Percentiles rank a stretch among this genome's conserved stretches.
phyloP scores from a whole-genome alignment of 2,888 invertebrate species.

The Chrysolina haemoptera region DNA sequence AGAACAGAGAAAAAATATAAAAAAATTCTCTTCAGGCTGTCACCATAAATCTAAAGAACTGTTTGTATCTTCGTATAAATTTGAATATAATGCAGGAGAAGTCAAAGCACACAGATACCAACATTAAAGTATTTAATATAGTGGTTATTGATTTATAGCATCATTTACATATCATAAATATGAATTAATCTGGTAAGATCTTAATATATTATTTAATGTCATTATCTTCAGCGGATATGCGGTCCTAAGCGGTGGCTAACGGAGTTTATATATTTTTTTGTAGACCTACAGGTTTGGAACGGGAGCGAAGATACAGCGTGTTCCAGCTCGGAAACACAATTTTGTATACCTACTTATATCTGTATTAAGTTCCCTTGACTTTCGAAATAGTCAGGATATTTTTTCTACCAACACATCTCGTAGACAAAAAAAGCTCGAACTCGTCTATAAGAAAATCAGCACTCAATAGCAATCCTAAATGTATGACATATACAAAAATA shows the following conservation, averaged over 20 bases:
- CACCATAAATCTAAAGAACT: constrained; percentile 48
- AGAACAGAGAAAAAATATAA: constrained; percentile 45
- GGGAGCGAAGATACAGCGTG: neutral
- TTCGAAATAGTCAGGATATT: too few relatives aligned
- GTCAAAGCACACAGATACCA: constrained; percentile 53
- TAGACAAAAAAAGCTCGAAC: too few relatives aligned
- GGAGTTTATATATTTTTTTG: constrained; percentile 10
- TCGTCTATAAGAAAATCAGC: too few relatives aligned
- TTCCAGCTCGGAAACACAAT: neutral
- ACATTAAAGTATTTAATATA: constrained; percentile 53
- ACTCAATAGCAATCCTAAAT: too few relatives aligned
- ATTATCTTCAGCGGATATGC: constrained; percentile 53
- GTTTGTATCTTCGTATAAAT: constrained; percentile 52
- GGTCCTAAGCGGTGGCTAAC: constrained; percentile 44
- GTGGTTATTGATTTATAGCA: constrained; percentile 58
- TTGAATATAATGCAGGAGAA: constrained; percentile 53
- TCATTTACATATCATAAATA: constrained; percentile 59
- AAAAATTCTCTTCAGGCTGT: constrained; percentile 47
- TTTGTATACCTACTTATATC: too few relatives aligned
- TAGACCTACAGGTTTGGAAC: neutral
- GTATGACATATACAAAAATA: too few relatives aligned
- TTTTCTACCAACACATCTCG: too few relatives aligned
- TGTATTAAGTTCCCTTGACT: too few relatives aligned
- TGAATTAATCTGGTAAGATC: constrained; percentile 56
- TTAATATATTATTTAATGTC: constrained; percentile 60